Conservation (phyloP, 2,888 invertebrate species). For the Apoda limacodes region DNA sequence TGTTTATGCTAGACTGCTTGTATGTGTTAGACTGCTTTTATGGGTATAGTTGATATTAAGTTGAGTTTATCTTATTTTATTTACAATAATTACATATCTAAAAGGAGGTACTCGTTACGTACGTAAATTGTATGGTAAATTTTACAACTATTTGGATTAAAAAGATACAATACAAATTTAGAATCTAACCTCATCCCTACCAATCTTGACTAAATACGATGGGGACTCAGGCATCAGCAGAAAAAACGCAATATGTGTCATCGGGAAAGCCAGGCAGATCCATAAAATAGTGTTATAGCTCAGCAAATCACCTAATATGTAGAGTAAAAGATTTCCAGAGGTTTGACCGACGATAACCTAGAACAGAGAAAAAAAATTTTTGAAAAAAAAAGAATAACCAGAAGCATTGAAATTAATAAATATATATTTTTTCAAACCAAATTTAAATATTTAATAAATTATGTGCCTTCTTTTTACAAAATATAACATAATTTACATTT, state of each 20-base stretch:
- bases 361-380: no score
- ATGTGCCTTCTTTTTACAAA: no score
- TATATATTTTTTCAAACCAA: not conserved
- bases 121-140: not conserved
- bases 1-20: no score
- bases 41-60: no score
- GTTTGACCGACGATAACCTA: constrained; percentile 56
- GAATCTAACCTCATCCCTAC: constrained; percentile 42
- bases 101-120: not conserved
- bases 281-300: constrained; percentile 61
- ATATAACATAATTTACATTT: no score
- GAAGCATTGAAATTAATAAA: not conserved
- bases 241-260: constrained; percentile 53
- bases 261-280: constrained; percentile 54
- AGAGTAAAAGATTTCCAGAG: constrained; percentile 57
- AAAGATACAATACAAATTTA: not conserved
- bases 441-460: no score
- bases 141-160: not conserved
- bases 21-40: no score
- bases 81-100: no score
- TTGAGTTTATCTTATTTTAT: no score
- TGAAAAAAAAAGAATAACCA: no score
- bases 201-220: constrained; percentile 50
- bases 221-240: constrained; percentile 73
- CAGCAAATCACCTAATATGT: constrained; percentile 56